These are phyloP conservation scores for Poecilia velifera DNA, from an alignment of 2,797 vertebrate genomes.

Conservation along the genomic window DNA sequence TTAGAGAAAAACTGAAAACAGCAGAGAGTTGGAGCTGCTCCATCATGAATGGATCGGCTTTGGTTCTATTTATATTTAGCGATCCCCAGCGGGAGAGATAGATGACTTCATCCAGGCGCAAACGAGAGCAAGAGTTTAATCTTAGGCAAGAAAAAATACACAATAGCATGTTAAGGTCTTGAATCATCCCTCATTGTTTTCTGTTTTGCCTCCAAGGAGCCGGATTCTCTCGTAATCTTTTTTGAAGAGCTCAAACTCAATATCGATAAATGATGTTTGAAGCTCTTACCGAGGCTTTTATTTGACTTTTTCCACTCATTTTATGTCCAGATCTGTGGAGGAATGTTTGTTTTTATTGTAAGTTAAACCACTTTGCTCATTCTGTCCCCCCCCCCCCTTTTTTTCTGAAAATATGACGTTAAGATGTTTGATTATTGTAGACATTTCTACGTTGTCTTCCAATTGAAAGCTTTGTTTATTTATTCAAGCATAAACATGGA, in stretches of 20 bases:
- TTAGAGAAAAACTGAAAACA: slow-evolving; percentile 42
- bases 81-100: slow-evolving; percentile 53
- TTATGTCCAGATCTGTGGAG: not conserved
- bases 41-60: slow-evolving; percentile 60
- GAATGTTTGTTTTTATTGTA: not conserved
- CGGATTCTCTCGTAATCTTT: not conserved
- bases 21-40: slow-evolving; percentile 42
- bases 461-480: not conserved
- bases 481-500: not conserved
- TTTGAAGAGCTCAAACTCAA: not conserved
- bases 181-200: not conserved
- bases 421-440: not conserved
- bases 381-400: not conserved
- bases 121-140: slow-evolving; percentile 54
- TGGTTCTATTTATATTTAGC: slow-evolving; percentile 58
- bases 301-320: not conserved
- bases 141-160: slow-evolving; percentile 2
- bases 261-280: not conserved
- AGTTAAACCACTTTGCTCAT: not conserved
- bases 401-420: not conserved
- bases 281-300: not conserved
- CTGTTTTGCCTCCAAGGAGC: not conserved
- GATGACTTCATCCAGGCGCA: slow-evolving; percentile 55
- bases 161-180: not conserved
- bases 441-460: not conserved